Percentiles rank a stretch among this genome's conserved stretches.
These are phyloP conservation scores for Chrysopilus asiliformis DNA, from an alignment of 2,888 invertebrate genomes.

Conservation along the genomic window DNA sequence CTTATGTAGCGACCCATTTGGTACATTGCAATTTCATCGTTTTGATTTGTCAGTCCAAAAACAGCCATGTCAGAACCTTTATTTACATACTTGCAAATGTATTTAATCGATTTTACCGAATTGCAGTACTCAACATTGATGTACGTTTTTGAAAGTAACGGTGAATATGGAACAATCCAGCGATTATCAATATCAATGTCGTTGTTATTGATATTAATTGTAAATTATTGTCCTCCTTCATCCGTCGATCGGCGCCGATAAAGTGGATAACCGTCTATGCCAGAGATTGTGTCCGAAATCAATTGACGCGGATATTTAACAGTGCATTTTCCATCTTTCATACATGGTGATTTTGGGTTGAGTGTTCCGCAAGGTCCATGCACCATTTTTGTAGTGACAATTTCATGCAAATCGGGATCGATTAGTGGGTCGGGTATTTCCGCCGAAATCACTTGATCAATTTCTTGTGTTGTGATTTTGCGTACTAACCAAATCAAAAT, in stretches of 20 bases:
- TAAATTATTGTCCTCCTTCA: conserved; percentile 12
- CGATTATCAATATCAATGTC: conserved; percentile 20
- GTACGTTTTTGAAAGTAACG: conserved; percentile 20
- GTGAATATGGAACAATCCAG: conserved; percentile 27
- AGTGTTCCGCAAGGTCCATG: conserved; percentile 27
- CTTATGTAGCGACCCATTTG: conserved; percentile 20
- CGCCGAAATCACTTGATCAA: conserved; percentile 15
- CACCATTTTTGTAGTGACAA: conserved; percentile 21
- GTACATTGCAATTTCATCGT: conserved; percentile 9
- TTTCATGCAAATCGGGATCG: conserved; percentile 21
- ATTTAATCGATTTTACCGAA: too few species aligned
- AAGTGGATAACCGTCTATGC: conserved; percentile 23
- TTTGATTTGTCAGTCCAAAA: conserved; percentile 19
- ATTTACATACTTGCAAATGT: conserved; percentile 33
- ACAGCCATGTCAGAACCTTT: conserved; percentile 31
- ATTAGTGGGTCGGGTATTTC: conserved; percentile 19
- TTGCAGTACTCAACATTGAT: too few species aligned
- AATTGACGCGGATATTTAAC: conserved; percentile 20
- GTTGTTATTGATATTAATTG: conserved; percentile 12
- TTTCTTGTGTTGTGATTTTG: conserved; percentile 15
- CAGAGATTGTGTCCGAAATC: conserved; percentile 20
- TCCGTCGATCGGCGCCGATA: conserved; percentile 14
- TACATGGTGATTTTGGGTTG: conserved; percentile 27
- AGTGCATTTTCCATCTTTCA: conserved; percentile 20
- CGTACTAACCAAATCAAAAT: conserved; percentile 15